Conservation (phyloP, 2,113 vertebrate genomes). For the Indri indri region DNA sequence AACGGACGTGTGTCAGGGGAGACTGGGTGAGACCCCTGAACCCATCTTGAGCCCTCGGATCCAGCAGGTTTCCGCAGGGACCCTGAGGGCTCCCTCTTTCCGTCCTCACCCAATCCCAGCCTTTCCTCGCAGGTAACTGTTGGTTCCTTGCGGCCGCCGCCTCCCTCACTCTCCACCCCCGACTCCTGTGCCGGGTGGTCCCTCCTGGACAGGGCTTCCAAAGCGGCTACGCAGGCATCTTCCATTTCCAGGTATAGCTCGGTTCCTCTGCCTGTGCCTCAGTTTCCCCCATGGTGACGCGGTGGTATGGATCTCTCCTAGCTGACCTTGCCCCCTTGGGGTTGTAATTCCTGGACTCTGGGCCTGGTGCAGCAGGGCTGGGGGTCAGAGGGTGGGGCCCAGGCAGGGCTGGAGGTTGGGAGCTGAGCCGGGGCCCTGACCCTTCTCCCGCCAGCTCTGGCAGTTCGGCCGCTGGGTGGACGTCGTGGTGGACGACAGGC, state of each 20-base stretch:
- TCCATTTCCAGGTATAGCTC: slow-evolving; percentile 81
- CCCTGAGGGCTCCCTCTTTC: background rate
- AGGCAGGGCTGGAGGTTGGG: background rate
- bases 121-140: slow-evolving; percentile 75
- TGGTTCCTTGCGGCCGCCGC: slow-evolving; percentile 79
- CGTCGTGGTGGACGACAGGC: slow-evolving; percentile 83
- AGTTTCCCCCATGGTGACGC: background rate
- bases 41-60: background rate
- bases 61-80: fast-evolving
- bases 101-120: background rate
- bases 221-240: slow-evolving; percentile 75
- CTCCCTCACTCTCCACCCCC: slow-evolving; percentile 78
- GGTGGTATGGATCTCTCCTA: background rate
- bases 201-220: slow-evolving; percentile 75
- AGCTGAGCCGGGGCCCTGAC: fast-evolving
- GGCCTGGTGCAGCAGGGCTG: background rate
- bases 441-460: slow-evolving; percentile 79
- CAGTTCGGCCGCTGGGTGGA: slow-evolving; percentile 85
- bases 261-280: background rate
- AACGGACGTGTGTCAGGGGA: slow-evolving; percentile 80
- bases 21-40: slow-evolving; percentile 59
- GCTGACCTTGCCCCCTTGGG: background rate
- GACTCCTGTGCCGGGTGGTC: slow-evolving; percentile 71
- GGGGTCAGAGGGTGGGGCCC: background rate
- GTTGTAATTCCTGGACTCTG: background rate